Base-by-base conservation (phyloP, 2,797 vertebrate genomes). In the Gouania willdenowi region DNA sequence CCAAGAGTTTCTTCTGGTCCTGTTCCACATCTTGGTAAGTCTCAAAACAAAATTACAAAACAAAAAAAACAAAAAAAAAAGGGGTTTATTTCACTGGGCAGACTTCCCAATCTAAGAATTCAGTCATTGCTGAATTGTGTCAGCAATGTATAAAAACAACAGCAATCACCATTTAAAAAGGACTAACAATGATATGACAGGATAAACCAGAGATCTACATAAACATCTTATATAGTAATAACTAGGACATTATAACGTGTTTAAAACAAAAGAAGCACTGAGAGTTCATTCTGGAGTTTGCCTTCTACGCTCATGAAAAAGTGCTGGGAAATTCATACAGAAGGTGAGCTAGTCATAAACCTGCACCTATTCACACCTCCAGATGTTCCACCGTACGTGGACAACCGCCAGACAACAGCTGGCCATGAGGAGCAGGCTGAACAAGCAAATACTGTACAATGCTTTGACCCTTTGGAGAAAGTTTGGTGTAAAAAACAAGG, bases 1-100 rank as follows among this genome's bases (percentile, higher is more conserved):
- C 95, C 95, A 96, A 91, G 89, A 90, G 88, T 91, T 86, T 89
- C 88, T 88, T 89, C 84, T 90, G 85, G 86, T 89, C 91, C 79
- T 81, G 77, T 72, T 87, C 83, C 81, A 91, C 80, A 70, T 90
- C 82, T 77, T 72, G 82, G 86, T 85, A 82, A 84, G 79, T 87
- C 88, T 90, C 79, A 88, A 87, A 79, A 84, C 57, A 87, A 84
- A 85, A 49, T n/a, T 10, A 2, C 0, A 26, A 38, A 47, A 54
- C 52, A 87, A 79, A 84, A 56, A 87, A 84, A 85, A 47, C 8
- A 10, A 2, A 0, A 26, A 38, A 44, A 26, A 12, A 26, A 12
- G 12, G n/a, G n/a, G 28, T 59, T 67, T 77, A 84, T 86, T 80
- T 86, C 77, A 87, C 75, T 79, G 85, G 79, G 78, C 66, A 77